These are phyloP conservation scores for Euglossa dilemma DNA, from an alignment of 1,140 invertebrate species.

Conservation along the genomic window DNA sequence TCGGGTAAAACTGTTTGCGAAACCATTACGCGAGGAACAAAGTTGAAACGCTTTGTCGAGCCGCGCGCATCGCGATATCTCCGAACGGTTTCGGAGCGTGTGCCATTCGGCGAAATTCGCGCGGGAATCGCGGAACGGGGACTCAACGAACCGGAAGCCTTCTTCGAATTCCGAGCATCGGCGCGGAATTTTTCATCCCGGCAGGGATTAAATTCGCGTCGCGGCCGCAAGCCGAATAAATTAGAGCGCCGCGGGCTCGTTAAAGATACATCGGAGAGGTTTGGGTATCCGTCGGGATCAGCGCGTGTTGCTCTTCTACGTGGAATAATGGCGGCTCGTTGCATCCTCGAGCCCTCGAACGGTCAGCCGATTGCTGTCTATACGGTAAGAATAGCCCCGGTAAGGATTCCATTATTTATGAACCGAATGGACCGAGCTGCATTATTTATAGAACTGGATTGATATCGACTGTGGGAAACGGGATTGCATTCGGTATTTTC, in stretches of 20 bases:
- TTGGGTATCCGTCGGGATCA: background rate
- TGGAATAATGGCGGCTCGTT: constrained; percentile 25
- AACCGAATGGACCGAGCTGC: constrained; percentile 35
- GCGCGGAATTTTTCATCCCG: background rate
- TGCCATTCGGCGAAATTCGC: background rate
- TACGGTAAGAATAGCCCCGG: constrained; percentile 12
- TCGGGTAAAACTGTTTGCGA: constrained; percentile 21
- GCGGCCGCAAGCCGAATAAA: background rate
- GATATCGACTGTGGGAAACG: constrained; percentile 25
- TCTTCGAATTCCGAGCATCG: background rate
- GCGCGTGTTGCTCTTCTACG: background rate
- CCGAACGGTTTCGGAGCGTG: background rate
- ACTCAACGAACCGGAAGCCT: background rate
- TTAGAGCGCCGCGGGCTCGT: background rate
- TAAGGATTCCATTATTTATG: constrained; percentile 59
- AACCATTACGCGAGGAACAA: background rate
- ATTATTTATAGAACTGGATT: constrained; percentile 56
- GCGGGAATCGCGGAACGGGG: background rate
- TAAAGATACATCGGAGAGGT: constrained; percentile 22
- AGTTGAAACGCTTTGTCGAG: background rate
- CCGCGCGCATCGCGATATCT: background rate
- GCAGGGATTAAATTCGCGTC: background rate
- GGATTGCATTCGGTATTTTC: constrained; percentile 9
- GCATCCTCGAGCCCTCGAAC: constrained; percentile 24
- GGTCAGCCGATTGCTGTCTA: constrained; percentile 31